Percentiles rank a stretch among this genome's conserved stretches.
Conservation (phyloP, 2,113 vertebrate species). For the Calidris pygmaea region DNA sequence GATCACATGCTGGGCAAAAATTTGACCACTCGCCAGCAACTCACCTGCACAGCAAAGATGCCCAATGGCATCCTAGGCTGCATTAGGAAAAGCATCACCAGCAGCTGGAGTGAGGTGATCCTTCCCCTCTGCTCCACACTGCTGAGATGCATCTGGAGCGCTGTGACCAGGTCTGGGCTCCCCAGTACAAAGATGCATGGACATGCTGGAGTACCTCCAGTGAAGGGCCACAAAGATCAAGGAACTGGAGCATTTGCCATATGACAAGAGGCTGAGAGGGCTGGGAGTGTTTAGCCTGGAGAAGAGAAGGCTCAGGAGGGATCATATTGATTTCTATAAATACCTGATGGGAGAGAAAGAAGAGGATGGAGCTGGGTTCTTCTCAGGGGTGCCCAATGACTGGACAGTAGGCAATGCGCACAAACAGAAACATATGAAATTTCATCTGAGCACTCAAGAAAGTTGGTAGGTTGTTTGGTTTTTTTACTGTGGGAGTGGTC, state of each 20-base stretch:
- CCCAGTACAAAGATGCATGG: neutral
- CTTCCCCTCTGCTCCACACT: neutral
- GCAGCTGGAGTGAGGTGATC: neutral
- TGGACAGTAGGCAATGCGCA: neutral
- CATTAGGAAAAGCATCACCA: neutral
- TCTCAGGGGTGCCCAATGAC: neutral
- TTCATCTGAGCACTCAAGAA: neutral
- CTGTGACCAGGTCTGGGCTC: neutral
- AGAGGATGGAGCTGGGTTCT: neutral
- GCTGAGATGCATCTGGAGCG: neutral
- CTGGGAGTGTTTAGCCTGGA: neutral
- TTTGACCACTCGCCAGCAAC: neutral
- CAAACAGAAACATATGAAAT: neutral
- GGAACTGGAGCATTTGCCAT: neutral
- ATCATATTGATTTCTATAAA: neutral
- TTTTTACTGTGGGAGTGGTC: neutral
- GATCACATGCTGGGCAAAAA: neutral
- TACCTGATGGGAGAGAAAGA: neutral
- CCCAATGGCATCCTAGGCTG: neutral
- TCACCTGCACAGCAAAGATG: neutral
- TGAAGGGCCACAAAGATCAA: neutral
- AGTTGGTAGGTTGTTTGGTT: too few species aligned
- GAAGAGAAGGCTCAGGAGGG: neutral
- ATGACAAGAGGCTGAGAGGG: neutral
- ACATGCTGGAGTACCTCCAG: neutral